Conservation (phyloP, 2,113 vertebrate genomes). For the Tapirus terrestris region DNA sequence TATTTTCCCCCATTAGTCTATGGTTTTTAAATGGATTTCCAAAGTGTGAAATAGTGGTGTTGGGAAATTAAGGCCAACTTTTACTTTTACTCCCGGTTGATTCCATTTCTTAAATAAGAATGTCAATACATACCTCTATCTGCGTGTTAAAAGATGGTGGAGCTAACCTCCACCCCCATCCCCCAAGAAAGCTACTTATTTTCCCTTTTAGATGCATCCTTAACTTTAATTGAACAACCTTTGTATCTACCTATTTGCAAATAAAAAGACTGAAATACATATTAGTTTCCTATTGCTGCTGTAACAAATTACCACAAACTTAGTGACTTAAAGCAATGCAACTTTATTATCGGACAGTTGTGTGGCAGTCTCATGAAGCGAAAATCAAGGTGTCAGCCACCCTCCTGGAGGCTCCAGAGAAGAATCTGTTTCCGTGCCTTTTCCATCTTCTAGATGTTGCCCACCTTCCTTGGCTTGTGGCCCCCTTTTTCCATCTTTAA, state of each 20-base stretch:
- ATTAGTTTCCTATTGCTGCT: neutral
- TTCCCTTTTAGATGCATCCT: neutral
- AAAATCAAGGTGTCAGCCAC: neutral
- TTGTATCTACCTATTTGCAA: neutral
- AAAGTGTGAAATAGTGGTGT: neutral
- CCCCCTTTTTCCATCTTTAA: neutral
- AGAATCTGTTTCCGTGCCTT: neutral
- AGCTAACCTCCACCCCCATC: neutral
- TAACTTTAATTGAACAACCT: constrained; percentile 24
- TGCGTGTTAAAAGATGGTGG: neutral
- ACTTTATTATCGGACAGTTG: neutral
- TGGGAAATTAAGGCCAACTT: neutral
- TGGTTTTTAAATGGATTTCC: neutral
- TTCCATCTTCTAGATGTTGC: neutral
- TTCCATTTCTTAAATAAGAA: constrained; percentile 23
- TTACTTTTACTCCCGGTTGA: neutral
- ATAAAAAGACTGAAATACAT: constrained; percentile 15
- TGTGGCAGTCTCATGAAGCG: neutral
- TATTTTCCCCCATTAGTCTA: neutral
- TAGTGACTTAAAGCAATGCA: neutral
- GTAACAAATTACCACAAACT: neutral
- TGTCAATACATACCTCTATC: neutral
- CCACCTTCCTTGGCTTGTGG: neutral
- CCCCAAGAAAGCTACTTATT: neutral
- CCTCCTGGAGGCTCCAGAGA: neutral